Conservation (phyloP, 1,140 invertebrate species). For the Carcinoscorpius rotundicauda region DNA sequence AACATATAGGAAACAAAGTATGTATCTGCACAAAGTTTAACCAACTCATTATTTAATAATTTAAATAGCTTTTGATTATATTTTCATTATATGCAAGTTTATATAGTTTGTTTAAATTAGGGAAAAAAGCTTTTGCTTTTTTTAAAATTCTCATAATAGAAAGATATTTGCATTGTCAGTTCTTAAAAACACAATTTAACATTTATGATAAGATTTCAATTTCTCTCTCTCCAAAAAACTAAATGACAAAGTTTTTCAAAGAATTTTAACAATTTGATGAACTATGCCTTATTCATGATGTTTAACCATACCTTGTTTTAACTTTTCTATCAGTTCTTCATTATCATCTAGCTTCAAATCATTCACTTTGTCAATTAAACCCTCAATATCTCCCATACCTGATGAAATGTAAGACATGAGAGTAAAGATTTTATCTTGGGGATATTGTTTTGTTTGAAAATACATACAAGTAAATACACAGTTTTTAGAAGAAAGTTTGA, state of each 20-base stretch:
- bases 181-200: background rate
- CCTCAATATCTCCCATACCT: conserved; percentile 99
- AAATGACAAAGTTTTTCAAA: too few relatives aligned
- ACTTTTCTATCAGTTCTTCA: conserved; percentile 95
- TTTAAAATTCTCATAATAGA: background rate
- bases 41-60: too few relatives aligned
- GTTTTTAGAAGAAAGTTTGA: background rate
- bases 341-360: conserved; percentile 98
- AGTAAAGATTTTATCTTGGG: too few relatives aligned
- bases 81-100: too few relatives aligned
- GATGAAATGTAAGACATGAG: background rate
- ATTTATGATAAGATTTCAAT: background rate
- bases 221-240: background rate
- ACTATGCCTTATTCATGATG: too few relatives aligned
- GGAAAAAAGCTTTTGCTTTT: too few relatives aligned
- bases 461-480: conserved; percentile 5
- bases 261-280: too few relatives aligned
- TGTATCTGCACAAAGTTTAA: too few relatives aligned
- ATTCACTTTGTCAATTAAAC: conserved; percentile 94
- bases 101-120: too few relatives aligned
- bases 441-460: too few relatives aligned
- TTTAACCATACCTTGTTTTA: conserved; percentile 67
- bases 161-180: background rate
- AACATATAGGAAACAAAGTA: too few relatives aligned
- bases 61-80: too few relatives aligned